These are phyloP conservation scores for Polyploca ridens DNA, from an alignment of 2,888 invertebrate genomes.

Conservation along the genomic window DNA sequence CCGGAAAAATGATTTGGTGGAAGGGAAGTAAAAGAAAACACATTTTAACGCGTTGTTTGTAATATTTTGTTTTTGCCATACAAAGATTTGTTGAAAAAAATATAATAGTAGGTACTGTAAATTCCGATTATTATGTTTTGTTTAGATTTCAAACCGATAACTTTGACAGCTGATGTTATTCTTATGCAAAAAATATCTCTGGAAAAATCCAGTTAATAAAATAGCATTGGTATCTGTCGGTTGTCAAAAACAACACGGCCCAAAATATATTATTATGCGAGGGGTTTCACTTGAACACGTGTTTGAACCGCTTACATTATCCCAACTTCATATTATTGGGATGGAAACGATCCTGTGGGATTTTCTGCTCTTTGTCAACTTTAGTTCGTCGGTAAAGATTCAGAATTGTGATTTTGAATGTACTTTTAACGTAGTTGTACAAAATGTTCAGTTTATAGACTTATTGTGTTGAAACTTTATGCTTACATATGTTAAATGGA, in stretches of 20 bases:
- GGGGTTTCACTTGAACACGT: slow-evolving; percentile 6
- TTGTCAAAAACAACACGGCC: slow-evolving; percentile 15
- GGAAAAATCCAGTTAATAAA: no score
- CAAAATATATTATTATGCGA: slow-evolving; percentile 3
- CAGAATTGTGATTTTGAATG: background rate
- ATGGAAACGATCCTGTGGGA: slow-evolving; percentile 6
- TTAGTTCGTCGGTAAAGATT: background rate
- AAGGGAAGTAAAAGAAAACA: slow-evolving; percentile 2
- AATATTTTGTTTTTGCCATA: background rate
- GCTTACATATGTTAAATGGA: no score
- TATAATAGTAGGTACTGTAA: background rate
- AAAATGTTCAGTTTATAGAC: background rate
- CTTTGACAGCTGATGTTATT: no score
- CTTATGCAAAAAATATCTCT: no score
- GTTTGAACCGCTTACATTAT: slow-evolving; percentile 17
- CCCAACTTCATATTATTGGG: slow-evolving; percentile 16
- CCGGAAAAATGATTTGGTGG: background rate
- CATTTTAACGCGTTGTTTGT: background rate
- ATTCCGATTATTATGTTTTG: no score
- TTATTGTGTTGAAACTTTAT: no score
- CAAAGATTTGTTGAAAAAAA: background rate
- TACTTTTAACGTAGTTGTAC: background rate
- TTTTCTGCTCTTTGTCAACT: background rate
- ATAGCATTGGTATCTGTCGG: background rate
- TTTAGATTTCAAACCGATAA: no score